Percentiles rank a stretch among this genome's conserved stretches.
These are phyloP conservation scores for Dorcus parallelipipedus DNA, from an alignment of 2,888 invertebrate species.

Conservation along the genomic window DNA sequence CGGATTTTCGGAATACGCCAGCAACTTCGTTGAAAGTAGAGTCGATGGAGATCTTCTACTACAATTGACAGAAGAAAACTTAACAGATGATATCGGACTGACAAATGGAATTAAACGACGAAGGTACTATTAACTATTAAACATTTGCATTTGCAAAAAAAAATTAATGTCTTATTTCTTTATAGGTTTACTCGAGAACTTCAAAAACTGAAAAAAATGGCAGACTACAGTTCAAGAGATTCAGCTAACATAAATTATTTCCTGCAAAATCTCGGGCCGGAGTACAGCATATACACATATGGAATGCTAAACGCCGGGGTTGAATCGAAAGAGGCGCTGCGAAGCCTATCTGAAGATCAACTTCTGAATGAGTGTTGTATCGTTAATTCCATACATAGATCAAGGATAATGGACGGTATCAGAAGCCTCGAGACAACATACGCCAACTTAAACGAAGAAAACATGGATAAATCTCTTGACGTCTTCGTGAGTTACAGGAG, in stretches of 20 bases:
- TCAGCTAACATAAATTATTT: slow-evolving; percentile 86
- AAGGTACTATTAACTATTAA: slow-evolving; percentile 55
- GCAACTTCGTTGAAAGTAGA: slow-evolving; percentile 82
- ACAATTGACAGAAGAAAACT: slow-evolving; percentile 87
- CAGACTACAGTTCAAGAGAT: slow-evolving; percentile 94
- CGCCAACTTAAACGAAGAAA: slow-evolving; percentile 68
- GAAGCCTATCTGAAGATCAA: slow-evolving; percentile 87
- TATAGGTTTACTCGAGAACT: slow-evolving; percentile 86
- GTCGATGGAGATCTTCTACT: slow-evolving; percentile 96
- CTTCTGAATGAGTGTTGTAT: slow-evolving; percentile 87
- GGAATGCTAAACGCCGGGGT: slow-evolving; percentile 94
- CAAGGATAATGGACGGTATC: slow-evolving; percentile 85
- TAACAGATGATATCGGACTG: slow-evolving; percentile 89
- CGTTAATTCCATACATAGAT: slow-evolving; percentile 89
- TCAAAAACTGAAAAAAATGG: slow-evolving; percentile 89
- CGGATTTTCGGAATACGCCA: slow-evolving; percentile 81
- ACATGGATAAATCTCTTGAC: slow-evolving; percentile 87
- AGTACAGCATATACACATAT: slow-evolving; percentile 95
- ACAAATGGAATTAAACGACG: slow-evolving; percentile 90
- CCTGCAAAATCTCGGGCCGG: slow-evolving; percentile 77
- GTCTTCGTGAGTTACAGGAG: slow-evolving; percentile 97
- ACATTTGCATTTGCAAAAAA: not conserved
- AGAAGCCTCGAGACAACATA: slow-evolving; percentile 66
- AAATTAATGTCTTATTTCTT: slow-evolving; percentile 27
- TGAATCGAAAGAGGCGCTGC: slow-evolving; percentile 77